Evolutionary conservation across 2,888 invertebrate genomes (phyloP), one percentile per base, ranked within the genome.

Genomic region (Clanis bilineata): DNA sequence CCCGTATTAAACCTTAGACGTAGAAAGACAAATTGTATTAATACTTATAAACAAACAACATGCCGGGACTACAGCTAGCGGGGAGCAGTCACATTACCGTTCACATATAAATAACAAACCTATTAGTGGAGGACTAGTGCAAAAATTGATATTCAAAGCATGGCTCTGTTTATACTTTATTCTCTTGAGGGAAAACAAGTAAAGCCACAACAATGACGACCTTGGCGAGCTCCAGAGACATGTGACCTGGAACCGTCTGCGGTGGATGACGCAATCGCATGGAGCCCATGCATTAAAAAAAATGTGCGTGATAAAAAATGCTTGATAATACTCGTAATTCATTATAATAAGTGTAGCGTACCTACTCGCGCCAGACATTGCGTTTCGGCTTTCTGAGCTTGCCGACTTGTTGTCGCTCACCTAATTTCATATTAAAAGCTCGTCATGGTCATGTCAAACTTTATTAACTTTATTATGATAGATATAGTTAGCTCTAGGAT

Each of bases 161-260:
- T 51, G 51, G 1, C 18, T 28, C 9, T 51, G 51, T 10, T n/a
- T 51, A 51, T 44, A 12, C 51, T 10, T n/a, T 51, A 51, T 44
- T 23, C 51, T 51, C 51, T 51, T 32, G 51, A 51, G 51, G 51
- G 51, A 32, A 47, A 51, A 51, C 32, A 28, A 21, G 32, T 51
- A 32, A 51, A 51, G 51, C 32, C 51, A 51, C 51, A 51, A 51
- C 51, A 51, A 32, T 51, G 28, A 18, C 28, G 32, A 51, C 51
- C 51, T 51, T 51, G 51, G 51, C 32, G 51, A 32, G 51, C 32
- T 51, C 51, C 51, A 32, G 28, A 47, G 47, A 32, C 51, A 18
- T 51, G 51, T 51, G 32, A 32, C 51, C 51, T 51, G 32, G 15
- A 28, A 32, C 18, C 15, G 51, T 51, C 18, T 51, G 32, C 32